Evolutionary conservation across 92 coral and sea anemone species (phyloP).

Genomic region (Palythoa grandiflora): DNA sequence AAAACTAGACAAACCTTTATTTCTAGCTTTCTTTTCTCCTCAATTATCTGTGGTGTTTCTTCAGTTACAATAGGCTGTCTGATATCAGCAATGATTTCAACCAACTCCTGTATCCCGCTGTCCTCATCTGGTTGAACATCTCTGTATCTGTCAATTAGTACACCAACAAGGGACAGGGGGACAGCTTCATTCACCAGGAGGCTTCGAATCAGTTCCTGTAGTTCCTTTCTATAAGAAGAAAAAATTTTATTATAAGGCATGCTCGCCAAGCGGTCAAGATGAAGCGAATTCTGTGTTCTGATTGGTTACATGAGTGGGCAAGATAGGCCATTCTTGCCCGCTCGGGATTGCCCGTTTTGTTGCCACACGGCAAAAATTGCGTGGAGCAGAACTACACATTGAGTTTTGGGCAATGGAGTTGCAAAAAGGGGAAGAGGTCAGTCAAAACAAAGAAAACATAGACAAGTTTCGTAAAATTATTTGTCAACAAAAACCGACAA

Average conservation of each 20-base stretch:
- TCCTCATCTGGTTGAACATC: constrained; percentile 87
- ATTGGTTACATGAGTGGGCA: no score
- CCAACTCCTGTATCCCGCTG: constrained; percentile 84
- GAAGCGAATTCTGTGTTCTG: no score
- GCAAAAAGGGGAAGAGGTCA: no score
- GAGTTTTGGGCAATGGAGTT: no score
- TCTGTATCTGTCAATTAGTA: constrained; percentile 77
- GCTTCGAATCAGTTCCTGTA: constrained; percentile 81
- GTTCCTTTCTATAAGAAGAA: constrained; percentile 74
- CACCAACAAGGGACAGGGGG: constrained; percentile 77
- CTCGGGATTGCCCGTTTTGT: no score
- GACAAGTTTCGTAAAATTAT: no score
- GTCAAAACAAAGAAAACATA: no score
- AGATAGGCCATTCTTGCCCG: no score
- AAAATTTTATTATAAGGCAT: not conserved
- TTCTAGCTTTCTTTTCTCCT: constrained; percentile 83
- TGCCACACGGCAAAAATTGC: no score
- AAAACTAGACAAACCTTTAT: constrained; percentile 69
- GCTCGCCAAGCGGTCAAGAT: no score
- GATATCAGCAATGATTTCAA: constrained; percentile 95
- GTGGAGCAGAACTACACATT: no score
- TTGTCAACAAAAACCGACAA: no score
- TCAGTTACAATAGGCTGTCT: constrained; percentile 86
- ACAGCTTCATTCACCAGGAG: constrained; percentile 78
- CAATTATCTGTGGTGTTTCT: constrained; percentile 84